phyloP scores from a whole-genome alignment of 2,797 vertebrate species.

The Macropodus opercularis region DNA sequence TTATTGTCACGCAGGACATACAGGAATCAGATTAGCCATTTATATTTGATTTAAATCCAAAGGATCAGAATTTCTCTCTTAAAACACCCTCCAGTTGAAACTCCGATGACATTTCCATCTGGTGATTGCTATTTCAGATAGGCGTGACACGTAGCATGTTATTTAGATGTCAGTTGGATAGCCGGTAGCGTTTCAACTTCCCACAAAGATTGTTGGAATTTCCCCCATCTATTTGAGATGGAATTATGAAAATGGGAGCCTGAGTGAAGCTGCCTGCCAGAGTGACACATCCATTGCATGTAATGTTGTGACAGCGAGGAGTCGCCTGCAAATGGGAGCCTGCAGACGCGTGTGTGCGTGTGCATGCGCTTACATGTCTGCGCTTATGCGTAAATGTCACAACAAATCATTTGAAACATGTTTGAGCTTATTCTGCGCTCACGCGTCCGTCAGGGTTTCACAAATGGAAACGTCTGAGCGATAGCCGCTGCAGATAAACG shows the following conservation, averaged over 20 bases:
- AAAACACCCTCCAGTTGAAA: constrained; percentile 60
- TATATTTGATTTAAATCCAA: constrained; percentile 68
- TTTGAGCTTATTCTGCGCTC: constrained; percentile 44
- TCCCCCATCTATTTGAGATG: constrained; percentile 24
- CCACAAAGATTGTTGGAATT: constrained; percentile 31
- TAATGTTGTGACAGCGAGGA: constrained; percentile 52
- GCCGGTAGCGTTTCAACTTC: constrained; percentile 23
- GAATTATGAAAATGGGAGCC: constrained; percentile 15
- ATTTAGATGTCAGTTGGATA: constrained; percentile 65
- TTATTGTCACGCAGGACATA: constrained; percentile 18
- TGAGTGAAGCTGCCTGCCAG: constrained; percentile 21
- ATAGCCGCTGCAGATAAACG: too few species aligned
- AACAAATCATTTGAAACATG: constrained; percentile 50
- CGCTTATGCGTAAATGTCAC: constrained; percentile 43
- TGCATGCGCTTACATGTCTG: constrained; percentile 3
- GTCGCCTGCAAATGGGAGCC: constrained; percentile 35
- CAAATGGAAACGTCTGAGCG: constrained; percentile 34
- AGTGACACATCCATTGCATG: constrained; percentile 37
- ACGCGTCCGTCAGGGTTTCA: constrained; percentile 45
- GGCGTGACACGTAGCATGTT: constrained; percentile 41
- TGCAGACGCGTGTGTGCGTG: too few species aligned
- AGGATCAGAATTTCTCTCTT: constrained; percentile 54
- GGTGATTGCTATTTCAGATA: constrained; percentile 65
- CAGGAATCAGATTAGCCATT: constrained; percentile 53
- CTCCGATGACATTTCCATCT: constrained; percentile 65